phyloP scores from a whole-genome alignment of 1,140 invertebrate genomes.

The Drosophila leontia region DNA sequence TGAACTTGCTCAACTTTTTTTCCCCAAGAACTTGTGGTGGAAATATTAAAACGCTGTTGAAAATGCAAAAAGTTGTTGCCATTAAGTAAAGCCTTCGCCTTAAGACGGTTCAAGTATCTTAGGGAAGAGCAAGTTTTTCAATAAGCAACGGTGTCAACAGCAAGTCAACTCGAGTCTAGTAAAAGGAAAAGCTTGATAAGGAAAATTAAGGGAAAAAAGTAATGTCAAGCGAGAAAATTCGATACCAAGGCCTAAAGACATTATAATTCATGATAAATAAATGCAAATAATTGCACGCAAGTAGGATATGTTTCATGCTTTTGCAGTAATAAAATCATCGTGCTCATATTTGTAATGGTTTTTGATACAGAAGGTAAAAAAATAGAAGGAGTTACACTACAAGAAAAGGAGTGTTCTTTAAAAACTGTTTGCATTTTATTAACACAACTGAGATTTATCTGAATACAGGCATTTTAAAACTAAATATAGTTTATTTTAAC shows the following conservation, averaged over 20 bases:
- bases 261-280: slow-evolving; percentile 55
- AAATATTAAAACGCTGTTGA: slow-evolving; percentile 52
- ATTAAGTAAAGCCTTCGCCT: slow-evolving; percentile 43
- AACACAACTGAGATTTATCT: neutral
- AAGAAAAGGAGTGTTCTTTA: neutral
- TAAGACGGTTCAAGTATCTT: slow-evolving; percentile 18
- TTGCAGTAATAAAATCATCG: slow-evolving; percentile 29
- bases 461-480: neutral
- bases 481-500: neutral
- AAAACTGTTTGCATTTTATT: neutral
- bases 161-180: slow-evolving; percentile 27
- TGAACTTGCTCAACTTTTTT: slow-evolving; percentile 53
- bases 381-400: neutral
- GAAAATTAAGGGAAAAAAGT: slow-evolving; percentile 7
- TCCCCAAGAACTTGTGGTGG: neutral
- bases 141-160: slow-evolving; percentile 62
- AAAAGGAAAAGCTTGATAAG: slow-evolving; percentile 4
- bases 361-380: too few species aligned
- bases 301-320: slow-evolving; percentile 22
- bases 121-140: slow-evolving; percentile 62
- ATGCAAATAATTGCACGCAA: slow-evolving; percentile 59
- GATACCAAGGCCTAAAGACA: slow-evolving; percentile 39
- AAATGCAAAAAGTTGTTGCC: slow-evolving; percentile 58
- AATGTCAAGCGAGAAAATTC: slow-evolving; percentile 13
- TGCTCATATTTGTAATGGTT: neutral